A percentile compares a stretch with the other conserved stretches of the same genome.
Conservation (phyloP, 2,797 vertebrate species). For the Sebastiscus albofasciatus region DNA sequence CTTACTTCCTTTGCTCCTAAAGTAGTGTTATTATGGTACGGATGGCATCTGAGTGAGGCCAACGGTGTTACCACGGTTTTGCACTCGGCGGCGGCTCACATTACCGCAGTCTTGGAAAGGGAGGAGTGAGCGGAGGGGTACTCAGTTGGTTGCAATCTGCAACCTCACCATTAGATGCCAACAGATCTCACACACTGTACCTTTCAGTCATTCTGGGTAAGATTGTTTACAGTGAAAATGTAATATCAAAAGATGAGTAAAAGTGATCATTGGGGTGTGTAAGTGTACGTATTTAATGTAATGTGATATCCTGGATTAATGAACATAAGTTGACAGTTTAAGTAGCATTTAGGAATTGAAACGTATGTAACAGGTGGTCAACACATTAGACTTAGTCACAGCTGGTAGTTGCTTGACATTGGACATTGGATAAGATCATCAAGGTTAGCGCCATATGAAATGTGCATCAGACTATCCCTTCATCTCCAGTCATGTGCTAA, state of each 20-base stretch:
- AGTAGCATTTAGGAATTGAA: background rate
- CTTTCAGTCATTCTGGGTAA: background rate
- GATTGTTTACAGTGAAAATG: background rate
- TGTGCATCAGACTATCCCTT: background rate
- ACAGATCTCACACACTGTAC: too few relatives aligned
- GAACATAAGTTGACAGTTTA: background rate
- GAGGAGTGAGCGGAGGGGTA: too few relatives aligned
- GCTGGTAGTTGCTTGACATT: background rate
- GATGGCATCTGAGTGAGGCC: too few relatives aligned
- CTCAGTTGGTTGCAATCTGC: too few relatives aligned
- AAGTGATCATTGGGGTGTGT: background rate
- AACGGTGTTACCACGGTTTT: too few relatives aligned
- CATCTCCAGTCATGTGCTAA: background rate
- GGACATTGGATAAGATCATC: slow-evolving; percentile 20
- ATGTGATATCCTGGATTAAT: background rate
- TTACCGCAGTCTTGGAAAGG: too few relatives aligned
- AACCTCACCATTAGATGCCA: too few relatives aligned
- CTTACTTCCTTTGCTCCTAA: too few relatives aligned
- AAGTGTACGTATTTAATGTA: background rate
- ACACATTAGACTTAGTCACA: background rate
- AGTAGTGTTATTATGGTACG: too few relatives aligned
- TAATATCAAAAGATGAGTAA: background rate
- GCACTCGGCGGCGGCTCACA: too few relatives aligned
- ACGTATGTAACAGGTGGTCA: background rate
- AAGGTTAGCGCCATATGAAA: slow-evolving; percentile 17